phyloP scores from a whole-genome alignment of 2,888 invertebrate genomes.

The Caenorhabditis angaria region DNA sequence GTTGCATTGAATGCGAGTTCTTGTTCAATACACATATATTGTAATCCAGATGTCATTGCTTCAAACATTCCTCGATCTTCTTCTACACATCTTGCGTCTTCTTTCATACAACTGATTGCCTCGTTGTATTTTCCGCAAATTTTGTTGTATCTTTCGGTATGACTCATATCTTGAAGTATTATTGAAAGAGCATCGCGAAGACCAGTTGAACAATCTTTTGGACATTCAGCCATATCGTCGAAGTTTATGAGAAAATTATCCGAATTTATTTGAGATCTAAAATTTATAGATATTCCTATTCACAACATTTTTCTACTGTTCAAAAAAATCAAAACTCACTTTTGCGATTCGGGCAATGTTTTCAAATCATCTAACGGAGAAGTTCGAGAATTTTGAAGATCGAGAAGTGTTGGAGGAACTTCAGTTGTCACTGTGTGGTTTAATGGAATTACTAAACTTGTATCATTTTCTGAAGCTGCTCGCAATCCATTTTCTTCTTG shows the following conservation, averaged over 20 bases:
- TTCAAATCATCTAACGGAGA: slow-evolving; percentile 13
- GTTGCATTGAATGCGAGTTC: slow-evolving; percentile 53
- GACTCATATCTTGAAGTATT: slow-evolving; percentile 48
- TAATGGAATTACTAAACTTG: slow-evolving; percentile 1
- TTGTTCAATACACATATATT: slow-evolving; percentile 60
- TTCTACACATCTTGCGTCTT: slow-evolving; percentile 41
- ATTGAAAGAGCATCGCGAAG: slow-evolving; percentile 35
- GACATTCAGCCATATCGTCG: slow-evolving; percentile 39
- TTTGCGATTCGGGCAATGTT: neutral
- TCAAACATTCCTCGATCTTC: slow-evolving; percentile 52
- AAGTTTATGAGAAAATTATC: slow-evolving; percentile 29
- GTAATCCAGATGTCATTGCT: slow-evolving; percentile 50
- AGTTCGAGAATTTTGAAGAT: slow-evolving; percentile 17
- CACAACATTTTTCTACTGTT: too few species aligned
- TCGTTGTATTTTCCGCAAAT: slow-evolving; percentile 49
- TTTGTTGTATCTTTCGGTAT: slow-evolving; percentile 42
- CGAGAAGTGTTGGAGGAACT: slow-evolving; percentile 11
- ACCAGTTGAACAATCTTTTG: slow-evolving; percentile 40
- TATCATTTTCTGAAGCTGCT: slow-evolving; percentile 8
- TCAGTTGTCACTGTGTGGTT: neutral
- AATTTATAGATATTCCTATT: slow-evolving; percentile 2
- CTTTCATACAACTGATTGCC: slow-evolving; percentile 38
- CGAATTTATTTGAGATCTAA: neutral
- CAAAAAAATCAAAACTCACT: neutral
- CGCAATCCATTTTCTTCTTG: slow-evolving; percentile 10